Percentiles rank a stretch among this genome's conserved stretches.
phyloP scores from a whole-genome alignment of 37 sponge, comb jelly and placozoan genomes.

The Ianthella basta region DNA sequence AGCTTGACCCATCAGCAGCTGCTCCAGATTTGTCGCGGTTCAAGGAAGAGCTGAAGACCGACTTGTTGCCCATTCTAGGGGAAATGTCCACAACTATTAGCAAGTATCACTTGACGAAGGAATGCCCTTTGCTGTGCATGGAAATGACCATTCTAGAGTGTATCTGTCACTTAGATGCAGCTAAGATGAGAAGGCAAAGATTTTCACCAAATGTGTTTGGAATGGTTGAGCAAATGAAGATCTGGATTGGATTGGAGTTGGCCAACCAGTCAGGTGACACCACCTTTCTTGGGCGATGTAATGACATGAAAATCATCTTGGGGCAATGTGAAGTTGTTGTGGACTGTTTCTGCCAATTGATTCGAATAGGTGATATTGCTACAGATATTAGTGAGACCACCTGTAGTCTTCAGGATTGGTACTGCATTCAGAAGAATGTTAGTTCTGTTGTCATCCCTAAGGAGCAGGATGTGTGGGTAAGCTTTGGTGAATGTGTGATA shows the following conservation, averaged over 20 bases:
- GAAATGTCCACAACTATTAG: not conserved
- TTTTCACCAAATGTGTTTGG: too few relatives aligned
- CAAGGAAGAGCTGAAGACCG: not conserved
- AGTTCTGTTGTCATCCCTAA: not conserved
- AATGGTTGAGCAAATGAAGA: too few relatives aligned
- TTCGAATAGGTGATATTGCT: too few relatives aligned
- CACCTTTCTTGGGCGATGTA: too few relatives aligned
- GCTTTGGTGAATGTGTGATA: not conserved
- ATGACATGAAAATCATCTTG: too few relatives aligned
- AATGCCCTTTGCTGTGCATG: not conserved
- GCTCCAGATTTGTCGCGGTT: not conserved
- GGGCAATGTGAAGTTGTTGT: too few relatives aligned
- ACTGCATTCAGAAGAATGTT: not conserved
- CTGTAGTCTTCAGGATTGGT: not conserved
- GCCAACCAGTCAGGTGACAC: too few relatives aligned
- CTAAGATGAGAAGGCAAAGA: not conserved
- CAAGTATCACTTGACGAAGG: not conserved
- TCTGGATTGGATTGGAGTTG: too few relatives aligned
- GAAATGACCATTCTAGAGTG: conserved; percentile 7
- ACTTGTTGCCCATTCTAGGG: not conserved
- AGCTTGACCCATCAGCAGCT: not conserved
- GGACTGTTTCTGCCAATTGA: too few relatives aligned
- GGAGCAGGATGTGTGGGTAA: conserved; percentile 9
- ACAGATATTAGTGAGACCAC: not conserved
- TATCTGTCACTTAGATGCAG: not conserved